A percentile compares a stretch with the other conserved stretches of the same genome.
These are phyloP conservation scores for Heliangelus exortis DNA, from an alignment of 2,797 vertebrate genomes.

Conservation along the genomic window DNA sequence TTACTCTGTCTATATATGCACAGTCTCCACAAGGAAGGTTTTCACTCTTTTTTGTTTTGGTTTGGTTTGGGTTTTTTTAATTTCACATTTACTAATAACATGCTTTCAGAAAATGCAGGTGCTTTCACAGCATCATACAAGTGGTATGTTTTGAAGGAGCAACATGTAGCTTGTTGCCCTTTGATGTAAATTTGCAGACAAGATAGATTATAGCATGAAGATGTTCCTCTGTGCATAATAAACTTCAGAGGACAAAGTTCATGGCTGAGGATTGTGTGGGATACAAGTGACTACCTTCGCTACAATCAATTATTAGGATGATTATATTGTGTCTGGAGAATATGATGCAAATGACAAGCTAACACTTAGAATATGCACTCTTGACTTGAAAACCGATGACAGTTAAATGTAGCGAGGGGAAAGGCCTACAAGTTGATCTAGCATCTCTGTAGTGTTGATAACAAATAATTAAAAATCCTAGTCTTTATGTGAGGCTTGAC, in stretches of 20 bases:
- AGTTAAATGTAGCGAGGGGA: constrained; percentile 45
- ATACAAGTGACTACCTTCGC: constrained; percentile 65
- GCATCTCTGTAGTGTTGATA: constrained; percentile 19
- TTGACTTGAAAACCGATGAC: constrained; percentile 65
- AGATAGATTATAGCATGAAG: constrained; percentile 63
- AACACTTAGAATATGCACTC: constrained; percentile 53
- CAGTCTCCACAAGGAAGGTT: background rate
- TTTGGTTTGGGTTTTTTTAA: background rate
- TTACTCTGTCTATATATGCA: background rate
- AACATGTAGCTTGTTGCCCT: constrained; percentile 31
- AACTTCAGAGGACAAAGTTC: constrained; percentile 69
- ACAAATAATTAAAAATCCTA: constrained; percentile 75
- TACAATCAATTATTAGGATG: constrained; percentile 69
- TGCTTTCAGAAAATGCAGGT: constrained; percentile 27
- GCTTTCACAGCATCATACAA: background rate
- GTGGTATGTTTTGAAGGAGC: constrained; percentile 31
- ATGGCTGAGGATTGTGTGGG: constrained; percentile 59
- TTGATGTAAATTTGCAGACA: constrained; percentile 56
- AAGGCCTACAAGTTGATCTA: constrained; percentile 53
- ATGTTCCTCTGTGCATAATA: constrained; percentile 62
- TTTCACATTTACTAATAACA: constrained; percentile 27
- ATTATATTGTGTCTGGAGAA: constrained; percentile 68
- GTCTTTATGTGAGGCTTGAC: constrained; percentile 47
- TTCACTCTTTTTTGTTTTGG: background rate
- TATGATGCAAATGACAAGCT: constrained; percentile 64